Evolutionary conservation across 2,888 invertebrate species (phyloP), one percentile per base, ranked within the genome.

Genomic region (Eupeodes luniger): DNA sequence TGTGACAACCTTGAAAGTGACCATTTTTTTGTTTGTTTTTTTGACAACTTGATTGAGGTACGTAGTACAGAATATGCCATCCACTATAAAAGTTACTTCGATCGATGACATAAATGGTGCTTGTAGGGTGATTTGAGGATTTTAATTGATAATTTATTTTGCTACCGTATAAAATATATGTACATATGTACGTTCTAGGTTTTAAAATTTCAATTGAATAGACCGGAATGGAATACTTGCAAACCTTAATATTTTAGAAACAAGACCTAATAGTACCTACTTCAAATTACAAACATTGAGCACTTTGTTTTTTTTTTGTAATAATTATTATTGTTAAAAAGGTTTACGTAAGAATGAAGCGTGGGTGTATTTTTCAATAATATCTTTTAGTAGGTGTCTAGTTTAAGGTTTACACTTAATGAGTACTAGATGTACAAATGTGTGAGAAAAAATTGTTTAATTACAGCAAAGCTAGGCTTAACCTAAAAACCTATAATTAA

Each of bases 401-500:
- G 40, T 69, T 69, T 40, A 69, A 69, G 27, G 27, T 69, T 69
- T 69, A 40, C 34, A 16, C 40, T 49, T 27, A 14, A 66, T 69
- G 69, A 40, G 55, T 36, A 40, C 40, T 40, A n/a, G 6, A 16
- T 10, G 16, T 36, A 19, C 40, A 7, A 19, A 34, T 16, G 10
- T n/a, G 6, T 69, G 36, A n/a, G 49, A 36, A 69, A 19, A 40
- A 36, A 53, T 36, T 69, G 2, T n/a, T 55, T 40, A 69, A 69
- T 55, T 40, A 55, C 40, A 7, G 40, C 4, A 5, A 64, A 27
- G 27, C 27, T 16, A 70, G 55, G 55, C 53, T 70, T 70, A 70
- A 70, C 70, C 40, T 55, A 40, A 55, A 70, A 70, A 70, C 69
- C 53, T 55, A 70, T 70, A 70, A 55, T 70, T 70, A 14, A 36